Percentiles rank a stretch among this genome's conserved stretches.
Conservation (phyloP, 2,797 vertebrate genomes). For the Champsocephalus gunnari region DNA sequence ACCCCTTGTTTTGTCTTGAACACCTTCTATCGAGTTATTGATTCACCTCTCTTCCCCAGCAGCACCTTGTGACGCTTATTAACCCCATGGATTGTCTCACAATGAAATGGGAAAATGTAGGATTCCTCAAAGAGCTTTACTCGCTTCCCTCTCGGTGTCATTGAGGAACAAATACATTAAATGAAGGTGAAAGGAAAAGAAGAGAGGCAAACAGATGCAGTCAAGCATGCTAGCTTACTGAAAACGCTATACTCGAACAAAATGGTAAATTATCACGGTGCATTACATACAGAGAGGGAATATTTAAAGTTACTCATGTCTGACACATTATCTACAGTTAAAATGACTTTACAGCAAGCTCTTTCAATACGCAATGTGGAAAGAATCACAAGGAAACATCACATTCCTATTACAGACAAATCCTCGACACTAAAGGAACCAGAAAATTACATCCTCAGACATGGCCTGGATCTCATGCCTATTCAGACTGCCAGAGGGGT, state of each 20-base stretch:
- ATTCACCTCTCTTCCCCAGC: conserved; percentile 33
- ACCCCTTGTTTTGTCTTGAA: conserved; percentile 57
- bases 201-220: not conserved
- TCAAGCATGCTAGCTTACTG: not conserved
- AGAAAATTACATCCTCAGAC: conserved; percentile 48
- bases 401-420: conserved; percentile 32
- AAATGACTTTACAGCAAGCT: conserved; percentile 7
- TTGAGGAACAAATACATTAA: not conserved
- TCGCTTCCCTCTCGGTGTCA: not conserved
- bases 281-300: conserved; percentile 19
- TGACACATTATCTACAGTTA: conserved; percentile 29
- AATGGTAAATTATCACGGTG: conserved; percentile 25
- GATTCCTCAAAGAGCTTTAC: conserved; percentile 21
- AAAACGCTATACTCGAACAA: conserved; percentile 16
- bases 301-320: conserved; percentile 21
- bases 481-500: not conserved
- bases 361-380: not conserved
- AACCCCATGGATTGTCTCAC: conserved; percentile 49
- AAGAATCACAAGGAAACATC: conserved; percentile 24
- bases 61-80: conserved; percentile 50
- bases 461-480: conserved; percentile 15
- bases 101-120: conserved; percentile 23
- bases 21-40: conserved; percentile 54
- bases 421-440: conserved; percentile 26
- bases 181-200: not conserved